Conservation (phyloP, 2,113 vertebrate species). For the Phaetusa simplex region DNA sequence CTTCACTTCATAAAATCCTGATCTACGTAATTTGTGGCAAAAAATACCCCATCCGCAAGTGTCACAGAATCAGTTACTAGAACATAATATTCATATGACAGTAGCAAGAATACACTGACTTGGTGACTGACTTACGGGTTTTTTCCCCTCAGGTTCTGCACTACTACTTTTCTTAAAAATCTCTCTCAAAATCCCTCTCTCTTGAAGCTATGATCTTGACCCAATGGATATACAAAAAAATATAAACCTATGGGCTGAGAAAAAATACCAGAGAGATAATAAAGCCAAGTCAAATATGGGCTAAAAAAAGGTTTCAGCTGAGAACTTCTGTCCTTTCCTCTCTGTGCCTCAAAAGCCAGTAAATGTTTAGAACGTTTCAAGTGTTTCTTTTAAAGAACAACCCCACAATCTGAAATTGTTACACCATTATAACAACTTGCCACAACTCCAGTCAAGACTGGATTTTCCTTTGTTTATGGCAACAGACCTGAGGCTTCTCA, state of each 20-base stretch:
- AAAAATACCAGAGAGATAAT: not conserved
- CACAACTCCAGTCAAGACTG: not conserved
- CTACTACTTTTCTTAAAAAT: not conserved
- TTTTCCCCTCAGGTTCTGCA: not conserved
- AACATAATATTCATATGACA: not conserved
- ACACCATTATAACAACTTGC: not conserved
- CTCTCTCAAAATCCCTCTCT: not conserved
- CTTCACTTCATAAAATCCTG: not conserved
- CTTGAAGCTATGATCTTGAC: not conserved
- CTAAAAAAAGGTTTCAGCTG: not conserved
- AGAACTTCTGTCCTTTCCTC: not conserved
- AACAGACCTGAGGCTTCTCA: not conserved
- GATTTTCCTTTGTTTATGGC: not conserved
- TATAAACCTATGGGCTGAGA: not conserved
- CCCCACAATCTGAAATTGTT: not conserved
- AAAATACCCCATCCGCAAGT: not conserved
- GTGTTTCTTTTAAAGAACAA: not conserved
- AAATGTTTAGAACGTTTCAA: not conserved
- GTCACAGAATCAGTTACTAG: not conserved
- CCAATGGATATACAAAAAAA: not conserved
- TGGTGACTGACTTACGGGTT: not conserved
- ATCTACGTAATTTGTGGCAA: not conserved
- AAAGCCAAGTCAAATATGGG: not conserved
- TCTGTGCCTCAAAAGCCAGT: not conserved
- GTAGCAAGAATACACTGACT: not conserved